These are phyloP conservation scores for Drosophila fulvimacula DNA, from an alignment of 2,888 invertebrate species.

Conservation along the genomic window DNA sequence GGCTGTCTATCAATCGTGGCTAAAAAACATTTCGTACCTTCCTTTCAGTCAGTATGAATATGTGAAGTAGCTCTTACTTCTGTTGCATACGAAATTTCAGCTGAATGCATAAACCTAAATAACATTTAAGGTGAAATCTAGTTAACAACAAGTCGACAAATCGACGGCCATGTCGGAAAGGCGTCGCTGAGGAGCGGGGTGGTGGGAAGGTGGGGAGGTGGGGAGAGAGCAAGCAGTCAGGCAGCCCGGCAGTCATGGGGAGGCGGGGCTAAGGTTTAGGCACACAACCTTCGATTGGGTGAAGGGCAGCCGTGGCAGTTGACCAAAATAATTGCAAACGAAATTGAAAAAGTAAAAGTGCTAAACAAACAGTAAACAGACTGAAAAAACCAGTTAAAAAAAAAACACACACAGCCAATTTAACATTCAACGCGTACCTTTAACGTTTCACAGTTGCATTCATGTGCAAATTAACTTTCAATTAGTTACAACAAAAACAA, in stretches of 20 bases:
- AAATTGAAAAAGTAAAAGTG: constrained; percentile 65
- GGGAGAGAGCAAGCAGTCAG: neutral
- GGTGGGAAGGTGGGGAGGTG: no score
- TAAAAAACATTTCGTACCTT: neutral
- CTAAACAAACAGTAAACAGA: constrained; percentile 34
- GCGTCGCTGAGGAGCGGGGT: no score
- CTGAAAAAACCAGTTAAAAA: constrained; percentile 13
- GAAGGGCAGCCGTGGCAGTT: constrained; percentile 47
- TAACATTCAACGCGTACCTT: constrained; percentile 56
- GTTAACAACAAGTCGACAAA: constrained; percentile 32
- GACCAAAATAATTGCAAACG: constrained; percentile 56
- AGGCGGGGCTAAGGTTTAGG: neutral
- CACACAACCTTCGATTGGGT: constrained; percentile 48
- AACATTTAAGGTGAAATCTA: constrained; percentile 40
- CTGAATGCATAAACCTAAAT: constrained; percentile 30
- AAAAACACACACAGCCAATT: constrained; percentile 22
- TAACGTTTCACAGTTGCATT: constrained; percentile 63
- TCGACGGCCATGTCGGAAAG: constrained; percentile 7
- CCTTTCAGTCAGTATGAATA: constrained; percentile 1
- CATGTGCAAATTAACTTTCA: constrained; percentile 69
- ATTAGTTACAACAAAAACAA: constrained; percentile 56
- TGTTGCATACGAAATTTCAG: constrained; percentile 34
- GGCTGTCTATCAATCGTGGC: neutral
- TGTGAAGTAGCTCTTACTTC: constrained; percentile 3
- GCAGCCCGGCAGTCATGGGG: neutral